phyloP scores from a whole-genome alignment of 1,140 invertebrate species.

The Lycorma delicatula region DNA sequence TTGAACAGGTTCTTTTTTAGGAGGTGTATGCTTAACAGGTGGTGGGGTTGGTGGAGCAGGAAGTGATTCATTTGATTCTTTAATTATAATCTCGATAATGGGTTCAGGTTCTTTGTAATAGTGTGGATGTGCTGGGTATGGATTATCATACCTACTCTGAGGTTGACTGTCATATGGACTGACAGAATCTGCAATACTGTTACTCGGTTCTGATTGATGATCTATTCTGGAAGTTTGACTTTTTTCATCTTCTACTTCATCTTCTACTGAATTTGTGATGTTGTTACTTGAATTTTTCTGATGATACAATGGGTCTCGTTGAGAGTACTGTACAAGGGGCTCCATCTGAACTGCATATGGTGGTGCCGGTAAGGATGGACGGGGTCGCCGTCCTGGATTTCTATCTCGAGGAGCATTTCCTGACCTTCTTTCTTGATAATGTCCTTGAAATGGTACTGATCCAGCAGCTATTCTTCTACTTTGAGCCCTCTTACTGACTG shows the following conservation, averaged over 20 bases:
- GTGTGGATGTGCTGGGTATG: conserved; percentile 39
- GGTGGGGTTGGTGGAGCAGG: conserved; percentile 49
- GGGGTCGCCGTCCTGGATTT: not conserved
- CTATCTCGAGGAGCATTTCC: not conserved
- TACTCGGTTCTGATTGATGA: conserved; percentile 2
- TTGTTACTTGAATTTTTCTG: conserved; percentile 30
- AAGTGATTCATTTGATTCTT: conserved; percentile 73
- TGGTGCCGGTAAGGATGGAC: conserved; percentile 34
- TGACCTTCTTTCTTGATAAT: not conserved
- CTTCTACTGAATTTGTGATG: conserved; percentile 7
- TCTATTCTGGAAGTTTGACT: conserved; percentile 1
- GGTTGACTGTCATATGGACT: conserved; percentile 10
- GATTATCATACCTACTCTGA: conserved; percentile 7
- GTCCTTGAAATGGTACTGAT: not conserved
- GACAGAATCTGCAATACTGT: conserved; percentile 3
- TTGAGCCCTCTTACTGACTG: not conserved
- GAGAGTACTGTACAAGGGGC: conserved; percentile 66
- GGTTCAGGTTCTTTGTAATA: conserved; percentile 73
- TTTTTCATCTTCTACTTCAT: conserved; percentile 7
- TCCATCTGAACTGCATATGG: conserved; percentile 73
- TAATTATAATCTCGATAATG: conserved; percentile 85
- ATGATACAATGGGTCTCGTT: conserved; percentile 64
- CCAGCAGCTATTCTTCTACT: not conserved
- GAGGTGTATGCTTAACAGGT: conserved; percentile 39
- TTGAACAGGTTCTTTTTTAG: conserved; percentile 56